These are phyloP conservation scores for Planiliza haematocheilus DNA, from an alignment of 2,113 vertebrate species.

Conservation along the genomic window DNA sequence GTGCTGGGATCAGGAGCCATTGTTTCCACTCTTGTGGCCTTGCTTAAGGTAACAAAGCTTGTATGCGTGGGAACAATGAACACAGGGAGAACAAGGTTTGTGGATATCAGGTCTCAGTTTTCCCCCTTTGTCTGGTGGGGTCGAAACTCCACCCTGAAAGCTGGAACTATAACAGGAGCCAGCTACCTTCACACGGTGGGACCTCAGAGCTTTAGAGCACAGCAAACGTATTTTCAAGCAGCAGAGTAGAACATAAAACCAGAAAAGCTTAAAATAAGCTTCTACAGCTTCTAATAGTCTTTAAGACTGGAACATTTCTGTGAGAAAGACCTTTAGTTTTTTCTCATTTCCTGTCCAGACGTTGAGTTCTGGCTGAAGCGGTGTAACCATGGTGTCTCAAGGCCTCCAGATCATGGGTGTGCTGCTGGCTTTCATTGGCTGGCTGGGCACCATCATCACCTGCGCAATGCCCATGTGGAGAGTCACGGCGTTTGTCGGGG, in stretches of 20 bases:
- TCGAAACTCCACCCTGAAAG: slow-evolving; percentile 76
- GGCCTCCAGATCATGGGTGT: slow-evolving; percentile 84
- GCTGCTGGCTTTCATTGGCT: slow-evolving; percentile 80
- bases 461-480: slow-evolving; percentile 85
- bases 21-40: slow-evolving; percentile 48
- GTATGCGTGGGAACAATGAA: slow-evolving; percentile 69
- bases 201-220: slow-evolving; percentile 31
- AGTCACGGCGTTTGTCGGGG: slow-evolving; percentile 82
- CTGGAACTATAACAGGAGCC: slow-evolving; percentile 42
- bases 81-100: slow-evolving; percentile 41
- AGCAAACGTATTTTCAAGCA: slow-evolving; percentile 16
- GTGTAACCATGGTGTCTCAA: slow-evolving; percentile 78
- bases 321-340: background rate
- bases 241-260: slow-evolving; percentile 1
- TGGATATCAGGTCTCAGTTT: slow-evolving; percentile 71
- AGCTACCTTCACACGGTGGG: slow-evolving; percentile 34
- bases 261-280: background rate
- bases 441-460: slow-evolving; percentile 81
- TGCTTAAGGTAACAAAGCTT: slow-evolving; percentile 64
- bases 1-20: slow-evolving; percentile 41
- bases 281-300: background rate
- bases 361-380: background rate
- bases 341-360: background rate
- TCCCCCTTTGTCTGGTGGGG: slow-evolving; percentile 62
- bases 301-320: background rate